phyloP scores from a whole-genome alignment of 2,113 vertebrate species.

The Rhinolophus sinicus region DNA sequence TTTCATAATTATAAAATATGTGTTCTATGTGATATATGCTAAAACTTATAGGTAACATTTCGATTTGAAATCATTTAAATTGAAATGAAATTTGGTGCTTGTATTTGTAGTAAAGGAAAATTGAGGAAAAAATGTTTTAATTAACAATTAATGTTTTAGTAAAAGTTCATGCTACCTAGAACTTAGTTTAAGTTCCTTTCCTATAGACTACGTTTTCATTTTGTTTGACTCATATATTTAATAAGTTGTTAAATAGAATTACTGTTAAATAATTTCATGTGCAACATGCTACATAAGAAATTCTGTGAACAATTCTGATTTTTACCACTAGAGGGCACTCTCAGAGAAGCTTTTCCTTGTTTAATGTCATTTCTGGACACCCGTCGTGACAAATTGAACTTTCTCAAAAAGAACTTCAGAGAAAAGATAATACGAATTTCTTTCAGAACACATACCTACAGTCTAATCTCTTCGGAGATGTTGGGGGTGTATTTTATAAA shows the following conservation, averaged over 20 bases:
- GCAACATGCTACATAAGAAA: background rate
- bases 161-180: background rate
- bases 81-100: background rate
- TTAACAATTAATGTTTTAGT: constrained; percentile 20
- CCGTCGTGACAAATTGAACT: background rate
- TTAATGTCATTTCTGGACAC: constrained; percentile 26
- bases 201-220: constrained; percentile 19
- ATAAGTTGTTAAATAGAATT: background rate
- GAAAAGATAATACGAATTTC: background rate
- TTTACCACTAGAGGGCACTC: constrained; percentile 74
- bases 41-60: constrained; percentile 18
- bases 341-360: constrained; percentile 51
- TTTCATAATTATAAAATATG: constrained; percentile 25
- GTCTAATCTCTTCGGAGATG: constrained; percentile 10
- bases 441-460: background rate
- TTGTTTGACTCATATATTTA: constrained; percentile 10
- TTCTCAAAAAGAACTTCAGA: constrained; percentile 41
- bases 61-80: constrained; percentile 26
- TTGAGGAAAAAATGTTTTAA: background rate
- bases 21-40: background rate
- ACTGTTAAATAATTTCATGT: background rate
- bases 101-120: background rate
- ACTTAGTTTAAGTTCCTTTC: background rate
- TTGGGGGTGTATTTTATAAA: background rate
- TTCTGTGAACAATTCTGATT: constrained; percentile 22